Base-by-base conservation (phyloP, 2,797 vertebrate genomes). In the Synaphobranchus kaupii region DNA sequence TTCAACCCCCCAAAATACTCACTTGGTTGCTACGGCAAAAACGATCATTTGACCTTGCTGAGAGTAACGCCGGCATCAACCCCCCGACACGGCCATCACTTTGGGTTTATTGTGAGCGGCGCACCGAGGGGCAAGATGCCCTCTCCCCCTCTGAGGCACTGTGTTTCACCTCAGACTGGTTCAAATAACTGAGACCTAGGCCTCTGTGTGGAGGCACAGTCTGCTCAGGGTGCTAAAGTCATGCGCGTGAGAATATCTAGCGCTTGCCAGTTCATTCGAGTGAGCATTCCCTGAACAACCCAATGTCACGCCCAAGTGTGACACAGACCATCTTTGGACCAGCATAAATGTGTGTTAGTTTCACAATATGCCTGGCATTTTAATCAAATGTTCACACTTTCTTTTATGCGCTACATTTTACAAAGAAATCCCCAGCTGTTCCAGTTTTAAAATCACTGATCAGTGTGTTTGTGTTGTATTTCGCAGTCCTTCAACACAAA, bases 21-120 rank as follows among this genome's bases (percentile, higher is more conserved):
- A 13, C 47, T 91, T 89, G 89, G 90, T 92, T 89, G 90, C 90
- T 87, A 71, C 85, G 88, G 89, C 89, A 82, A 87, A 92, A 93
- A 90, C 89, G 39, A 92, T 93, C 89, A 87, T 94, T 94, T 92
- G 90, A 84, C 89, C 89, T 89, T 90, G 92, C 92, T 90, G 50
- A 56, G 90, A 93, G 91, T 92, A 93, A 93, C 87, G 88, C 88
- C 89, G 86, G 86, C 73, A 71, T 22, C 34, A 44, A n/a, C 9
- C 84, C 84, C 84, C 39, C 88, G 84, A 87, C 85, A 34, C 89
- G 86, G 25, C 87, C 87, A 91, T 88, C 86, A 90, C 89, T 91
- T 90, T 90, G 73, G 91, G 90, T 90, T 90, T 91, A 92, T 73
- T 93, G 90, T 92, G 90, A 91, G 86, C 87, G 78, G 60, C 56